Evolutionary conservation across 2,888 invertebrate species (phyloP).

Genomic region (Spilarctia lutea): DNA sequence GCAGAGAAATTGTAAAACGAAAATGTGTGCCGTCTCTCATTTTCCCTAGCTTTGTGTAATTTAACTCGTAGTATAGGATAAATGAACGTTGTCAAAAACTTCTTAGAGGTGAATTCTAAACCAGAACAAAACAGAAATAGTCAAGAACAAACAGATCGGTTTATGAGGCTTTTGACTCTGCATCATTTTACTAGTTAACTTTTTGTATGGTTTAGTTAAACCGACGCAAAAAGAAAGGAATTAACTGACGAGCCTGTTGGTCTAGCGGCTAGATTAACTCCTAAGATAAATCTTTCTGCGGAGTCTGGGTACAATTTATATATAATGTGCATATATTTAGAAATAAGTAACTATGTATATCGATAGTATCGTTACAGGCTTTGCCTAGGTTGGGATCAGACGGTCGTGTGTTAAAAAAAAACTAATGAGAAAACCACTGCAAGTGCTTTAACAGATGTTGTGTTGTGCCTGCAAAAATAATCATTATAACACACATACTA

Average conservation of each 20-base stretch:
- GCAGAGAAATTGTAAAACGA: neutral
- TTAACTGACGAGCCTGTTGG: too few species aligned
- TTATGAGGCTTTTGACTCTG: neutral
- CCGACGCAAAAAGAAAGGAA: neutral
- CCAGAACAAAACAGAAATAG: neutral
- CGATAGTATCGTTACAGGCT: too few species aligned
- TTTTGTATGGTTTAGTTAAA: neutral
- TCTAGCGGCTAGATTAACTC: too few species aligned
- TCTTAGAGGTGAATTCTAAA: neutral
- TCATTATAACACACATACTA: neutral
- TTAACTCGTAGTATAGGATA: neutral
- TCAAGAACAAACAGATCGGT: neutral
- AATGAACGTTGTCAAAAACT: neutral
- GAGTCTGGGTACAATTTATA: too few species aligned
- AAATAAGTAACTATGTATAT: too few species aligned
- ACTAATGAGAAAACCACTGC: constrained; percentile 2
- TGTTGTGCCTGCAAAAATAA: neutral
- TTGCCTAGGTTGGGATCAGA: too few species aligned
- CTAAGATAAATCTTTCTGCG: too few species aligned
- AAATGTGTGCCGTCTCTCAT: neutral
- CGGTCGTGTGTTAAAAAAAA: too few species aligned
- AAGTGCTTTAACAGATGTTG: neutral
- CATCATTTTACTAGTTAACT: neutral
- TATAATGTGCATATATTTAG: too few species aligned
- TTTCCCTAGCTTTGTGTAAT: neutral